Conservation (phyloP, 2,888 invertebrate species). For the Barypeithes pellucidus region DNA sequence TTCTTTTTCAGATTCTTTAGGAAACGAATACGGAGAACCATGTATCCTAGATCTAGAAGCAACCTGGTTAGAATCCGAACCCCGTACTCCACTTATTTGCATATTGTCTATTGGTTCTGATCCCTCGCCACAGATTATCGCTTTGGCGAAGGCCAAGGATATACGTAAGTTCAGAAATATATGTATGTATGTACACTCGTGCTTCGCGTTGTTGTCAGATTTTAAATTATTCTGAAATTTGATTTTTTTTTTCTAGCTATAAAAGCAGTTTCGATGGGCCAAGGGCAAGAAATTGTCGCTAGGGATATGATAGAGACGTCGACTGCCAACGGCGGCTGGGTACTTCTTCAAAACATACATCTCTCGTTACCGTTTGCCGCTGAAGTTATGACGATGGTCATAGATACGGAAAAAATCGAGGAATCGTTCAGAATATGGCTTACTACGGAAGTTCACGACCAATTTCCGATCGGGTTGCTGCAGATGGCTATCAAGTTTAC, state of each 20-base stretch:
- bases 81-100: conserved; percentile 91
- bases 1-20: conserved; percentile 82
- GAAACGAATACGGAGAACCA: conserved; percentile 91
- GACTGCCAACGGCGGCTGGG: conserved; percentile 86
- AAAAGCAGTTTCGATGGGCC: conserved; percentile 96
- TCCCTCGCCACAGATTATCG: conserved; percentile 94
- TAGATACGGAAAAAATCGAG: conserved; percentile 88
- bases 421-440: conserved; percentile 90
- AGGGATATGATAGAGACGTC: conserved; percentile 69
- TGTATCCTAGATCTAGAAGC: conserved; percentile 92
- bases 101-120: conserved; percentile 96
- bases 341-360: conserved; percentile 95
- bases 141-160: conserved; percentile 88
- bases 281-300: conserved; percentile 87
- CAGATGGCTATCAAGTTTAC: conserved; percentile 98
- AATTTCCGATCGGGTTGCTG: conserved; percentile 88
- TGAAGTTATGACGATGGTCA: conserved; percentile 91
- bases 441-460: conserved; percentile 93
- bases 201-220: no score
- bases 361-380: conserved; percentile 95
- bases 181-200: background rate
- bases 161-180: conserved; percentile 77
- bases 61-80: conserved; percentile 92
- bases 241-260: conserved; percentile 74
- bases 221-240: no score